Conservation (phyloP, 92 coral and sea anemone genomes). For the Hydrozoanthus gracilis region DNA sequence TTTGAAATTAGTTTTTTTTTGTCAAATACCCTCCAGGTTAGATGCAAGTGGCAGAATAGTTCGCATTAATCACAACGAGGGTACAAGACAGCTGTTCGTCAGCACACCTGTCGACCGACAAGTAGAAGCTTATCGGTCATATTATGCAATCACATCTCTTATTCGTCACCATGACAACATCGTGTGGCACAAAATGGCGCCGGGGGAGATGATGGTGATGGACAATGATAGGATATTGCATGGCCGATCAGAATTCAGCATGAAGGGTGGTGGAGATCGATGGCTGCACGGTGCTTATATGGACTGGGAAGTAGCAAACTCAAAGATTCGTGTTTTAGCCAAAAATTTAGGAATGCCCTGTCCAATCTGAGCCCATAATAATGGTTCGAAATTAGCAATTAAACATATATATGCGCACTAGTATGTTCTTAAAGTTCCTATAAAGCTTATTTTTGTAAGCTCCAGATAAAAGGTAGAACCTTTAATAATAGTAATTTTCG, state of each 20-base stretch:
- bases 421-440: too few species aligned
- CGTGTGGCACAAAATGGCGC: slow-evolving; percentile 69
- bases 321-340: slow-evolving; percentile 77
- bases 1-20: too few species aligned
- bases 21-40: slow-evolving; percentile 41
- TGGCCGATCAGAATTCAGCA: slow-evolving; percentile 74
- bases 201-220: slow-evolving; percentile 82
- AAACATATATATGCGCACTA: too few species aligned
- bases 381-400: too few species aligned
- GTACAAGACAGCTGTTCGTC: slow-evolving; percentile 68
- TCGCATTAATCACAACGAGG: slow-evolving; percentile 77
- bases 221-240: slow-evolving; percentile 88
- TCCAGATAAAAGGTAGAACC: too few species aligned
- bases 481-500: too few species aligned
- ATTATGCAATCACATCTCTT: slow-evolving; percentile 65
- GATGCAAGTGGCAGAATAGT: slow-evolving; percentile 67
- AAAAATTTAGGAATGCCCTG: slow-evolving; percentile 62
- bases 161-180: slow-evolving; percentile 74
- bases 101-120: slow-evolving; percentile 67
- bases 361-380: background rate
- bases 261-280: slow-evolving; percentile 63
- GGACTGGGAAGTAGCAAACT: slow-evolving; percentile 91
- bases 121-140: slow-evolving; percentile 77
- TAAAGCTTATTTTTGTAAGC: too few species aligned
- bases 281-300: slow-evolving; percentile 75